Conservation (phyloP, 1,140 invertebrate species). For the Diploscapter pachys region DNA sequence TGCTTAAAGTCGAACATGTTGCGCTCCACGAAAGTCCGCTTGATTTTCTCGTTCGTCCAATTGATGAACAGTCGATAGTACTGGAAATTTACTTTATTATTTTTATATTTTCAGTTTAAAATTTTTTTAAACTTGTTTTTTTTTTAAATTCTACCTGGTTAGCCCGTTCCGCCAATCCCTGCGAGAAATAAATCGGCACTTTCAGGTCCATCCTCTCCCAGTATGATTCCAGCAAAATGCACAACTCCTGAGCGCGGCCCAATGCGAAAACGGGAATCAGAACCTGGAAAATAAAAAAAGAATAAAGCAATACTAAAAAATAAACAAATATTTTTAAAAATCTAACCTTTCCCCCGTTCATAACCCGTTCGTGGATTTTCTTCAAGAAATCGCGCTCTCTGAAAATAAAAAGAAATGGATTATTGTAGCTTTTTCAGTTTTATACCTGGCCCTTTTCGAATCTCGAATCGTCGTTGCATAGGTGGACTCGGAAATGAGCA, state of each 20-base stretch:
- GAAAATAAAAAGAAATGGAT: no score
- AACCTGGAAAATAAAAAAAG: constrained; percentile 76
- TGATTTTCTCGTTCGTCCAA: constrained; percentile 99
- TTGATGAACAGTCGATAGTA: constrained; percentile 99
- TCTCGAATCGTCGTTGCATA: constrained; percentile 99
- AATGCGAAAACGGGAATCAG: constrained; percentile 98
- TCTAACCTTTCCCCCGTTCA: constrained; percentile 65
- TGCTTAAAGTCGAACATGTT: constrained; percentile 99
- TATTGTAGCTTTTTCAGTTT: no score
- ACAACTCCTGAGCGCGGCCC: constrained; percentile 94
- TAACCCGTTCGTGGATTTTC: constrained; percentile 75
- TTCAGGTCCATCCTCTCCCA: constrained; percentile 97
- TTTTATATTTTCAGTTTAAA: neutral
- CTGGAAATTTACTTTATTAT: constrained; percentile 59
- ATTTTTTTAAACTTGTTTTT: no score
- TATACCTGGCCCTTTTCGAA: constrained; percentile 76
- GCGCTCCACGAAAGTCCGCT: constrained; percentile 96
- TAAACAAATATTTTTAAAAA: neutral
- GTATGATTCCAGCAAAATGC: constrained; percentile 88
- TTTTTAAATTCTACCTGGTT: constrained; percentile 31
- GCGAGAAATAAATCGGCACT: constrained; percentile 95
- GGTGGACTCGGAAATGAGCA: constrained; percentile 95
- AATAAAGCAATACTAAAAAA: no score
- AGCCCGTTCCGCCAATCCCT: constrained; percentile 70
- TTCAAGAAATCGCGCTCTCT: constrained; percentile 91